phyloP scores from a whole-genome alignment of 2,888 invertebrate genomes.

The Pinctada fucata region DNA sequence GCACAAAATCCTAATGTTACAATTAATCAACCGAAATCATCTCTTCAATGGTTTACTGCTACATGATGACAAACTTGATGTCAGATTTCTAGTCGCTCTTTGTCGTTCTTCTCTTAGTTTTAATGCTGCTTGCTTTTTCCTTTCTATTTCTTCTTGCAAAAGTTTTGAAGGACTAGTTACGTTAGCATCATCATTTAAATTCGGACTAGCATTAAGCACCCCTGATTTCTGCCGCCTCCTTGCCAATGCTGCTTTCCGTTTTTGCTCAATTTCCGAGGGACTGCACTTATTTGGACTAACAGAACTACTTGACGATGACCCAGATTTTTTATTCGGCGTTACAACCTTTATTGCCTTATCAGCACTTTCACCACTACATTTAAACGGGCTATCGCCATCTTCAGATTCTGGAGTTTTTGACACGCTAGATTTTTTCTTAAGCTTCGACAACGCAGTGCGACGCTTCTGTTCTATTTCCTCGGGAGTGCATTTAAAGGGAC shows the following conservation, averaged over 20 bases:
- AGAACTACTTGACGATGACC: not conserved
- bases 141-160: constrained; percentile 31
- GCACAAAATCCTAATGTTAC: too few relatives aligned
- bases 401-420: not conserved
- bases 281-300: constrained; percentile 21
- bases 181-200: not conserved
- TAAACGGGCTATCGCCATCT: not conserved
- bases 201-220: not conserved
- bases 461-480: constrained; percentile 39
- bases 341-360: not conserved
- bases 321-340: not conserved
- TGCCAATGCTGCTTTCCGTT: constrained; percentile 18
- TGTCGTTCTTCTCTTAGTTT: constrained; percentile 30
- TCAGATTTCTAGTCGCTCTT: constrained; percentile 7
- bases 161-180: constrained; percentile 1
- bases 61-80: not conserved
- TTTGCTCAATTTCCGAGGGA: constrained; percentile 31
- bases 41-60: too few relatives aligned
- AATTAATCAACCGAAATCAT: too few relatives aligned
- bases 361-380: constrained; percentile 1
- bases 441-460: constrained; percentile 15
- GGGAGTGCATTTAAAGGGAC: constrained; percentile 33
- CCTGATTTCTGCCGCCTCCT: constrained; percentile 22
- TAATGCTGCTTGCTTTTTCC: constrained; percentile 33
- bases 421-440: not conserved